phyloP scores from a whole-genome alignment of 2,888 invertebrate species.

The Amphipoea lucens region DNA sequence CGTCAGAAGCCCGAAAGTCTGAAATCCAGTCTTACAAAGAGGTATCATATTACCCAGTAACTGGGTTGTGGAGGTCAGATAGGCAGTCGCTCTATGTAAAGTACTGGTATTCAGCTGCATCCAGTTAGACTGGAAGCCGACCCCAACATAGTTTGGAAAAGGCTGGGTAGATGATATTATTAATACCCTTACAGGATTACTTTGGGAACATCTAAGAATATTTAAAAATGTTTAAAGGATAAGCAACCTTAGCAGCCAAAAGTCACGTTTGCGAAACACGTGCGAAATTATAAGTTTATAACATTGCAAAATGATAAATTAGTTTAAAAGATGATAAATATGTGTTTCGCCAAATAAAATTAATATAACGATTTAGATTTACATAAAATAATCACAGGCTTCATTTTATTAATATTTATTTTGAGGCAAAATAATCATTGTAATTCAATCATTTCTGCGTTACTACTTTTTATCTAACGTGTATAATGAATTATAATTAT shows the following conservation, averaged over 20 bases:
- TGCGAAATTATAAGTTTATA: background rate
- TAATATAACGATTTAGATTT: conserved; percentile 19
- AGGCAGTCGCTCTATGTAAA: background rate
- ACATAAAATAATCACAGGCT: conserved; percentile 36
- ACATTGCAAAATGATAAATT: conserved; percentile 57
- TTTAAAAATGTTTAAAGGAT: background rate
- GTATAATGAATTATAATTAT: background rate
- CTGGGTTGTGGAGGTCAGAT: background rate
- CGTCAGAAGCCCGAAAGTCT: too few species aligned
- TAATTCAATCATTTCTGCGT: conserved; percentile 13
- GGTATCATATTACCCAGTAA: too few species aligned
- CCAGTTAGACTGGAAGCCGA: background rate
- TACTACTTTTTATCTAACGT: background rate
- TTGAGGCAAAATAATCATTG: background rate
- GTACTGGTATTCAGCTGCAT: background rate
- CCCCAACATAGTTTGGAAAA: background rate
- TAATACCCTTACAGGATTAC: background rate
- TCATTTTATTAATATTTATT: background rate
- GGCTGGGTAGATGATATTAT: background rate
- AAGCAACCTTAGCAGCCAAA: background rate
- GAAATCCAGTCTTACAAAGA: too few species aligned
- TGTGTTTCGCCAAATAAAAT: conserved; percentile 19
- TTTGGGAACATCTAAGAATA: background rate
- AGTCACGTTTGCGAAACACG: conserved; percentile 53
- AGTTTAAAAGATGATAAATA: conserved; percentile 17